These are phyloP conservation scores for Microctenopoma steveboyesi DNA, from an alignment of 2,797 vertebrate species.

Conservation along the genomic window DNA sequence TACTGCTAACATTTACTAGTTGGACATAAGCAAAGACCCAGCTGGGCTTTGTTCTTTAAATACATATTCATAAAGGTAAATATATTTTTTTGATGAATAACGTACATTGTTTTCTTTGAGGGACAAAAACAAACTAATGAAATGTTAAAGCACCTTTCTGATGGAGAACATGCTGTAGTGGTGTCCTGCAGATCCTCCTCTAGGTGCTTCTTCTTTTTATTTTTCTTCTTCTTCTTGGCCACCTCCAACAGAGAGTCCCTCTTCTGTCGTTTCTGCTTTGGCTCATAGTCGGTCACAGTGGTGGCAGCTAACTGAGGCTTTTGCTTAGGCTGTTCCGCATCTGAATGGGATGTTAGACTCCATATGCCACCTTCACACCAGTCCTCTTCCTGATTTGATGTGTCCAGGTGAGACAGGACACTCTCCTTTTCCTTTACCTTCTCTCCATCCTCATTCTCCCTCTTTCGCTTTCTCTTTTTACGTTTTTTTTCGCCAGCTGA, in stretches of 20 bases:
- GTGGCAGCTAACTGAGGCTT: slow-evolving; percentile 9
- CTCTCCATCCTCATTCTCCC: slow-evolving; percentile 42
- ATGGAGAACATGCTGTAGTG: slow-evolving; percentile 1
- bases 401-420: slow-evolving; percentile 65
- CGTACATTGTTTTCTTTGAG: background rate
- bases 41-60: slow-evolving; percentile 13
- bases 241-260: slow-evolving; percentile 39
- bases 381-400: slow-evolving; percentile 76
- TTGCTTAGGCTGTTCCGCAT: slow-evolving; percentile 30
- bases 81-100: background rate
- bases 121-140: background rate
- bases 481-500: slow-evolving; percentile 49
- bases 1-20: no score
- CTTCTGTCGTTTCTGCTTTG: slow-evolving; percentile 21
- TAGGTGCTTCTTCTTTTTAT: slow-evolving; percentile 59
- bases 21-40: slow-evolving; percentile 1
- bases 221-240: slow-evolving; percentile 75
- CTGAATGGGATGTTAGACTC: slow-evolving; percentile 60
- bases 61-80: background rate
- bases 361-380: slow-evolving; percentile 83
- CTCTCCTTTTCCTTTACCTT: slow-evolving; percentile 10
- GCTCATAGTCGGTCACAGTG: slow-evolving; percentile 5
- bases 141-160: slow-evolving; percentile 68
- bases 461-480: slow-evolving; percentile 79
- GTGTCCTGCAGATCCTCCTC: slow-evolving; percentile 52